phyloP scores from a whole-genome alignment of 2,888 invertebrate genomes.

The Lasioglossum leucozonium region DNA sequence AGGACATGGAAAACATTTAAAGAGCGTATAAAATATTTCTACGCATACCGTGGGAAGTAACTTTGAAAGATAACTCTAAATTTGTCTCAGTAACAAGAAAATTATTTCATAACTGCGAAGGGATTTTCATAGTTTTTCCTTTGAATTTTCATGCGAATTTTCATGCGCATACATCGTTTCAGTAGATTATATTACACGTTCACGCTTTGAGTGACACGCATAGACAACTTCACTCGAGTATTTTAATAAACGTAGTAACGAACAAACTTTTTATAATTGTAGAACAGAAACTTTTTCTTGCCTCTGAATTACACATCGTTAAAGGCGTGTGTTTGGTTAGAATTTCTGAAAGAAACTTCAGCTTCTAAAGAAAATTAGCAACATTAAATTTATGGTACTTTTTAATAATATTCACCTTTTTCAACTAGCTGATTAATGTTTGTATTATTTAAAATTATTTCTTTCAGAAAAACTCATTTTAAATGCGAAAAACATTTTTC shows the following conservation, averaged over 20 bases:
- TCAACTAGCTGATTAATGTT: neutral
- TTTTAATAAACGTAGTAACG: neutral
- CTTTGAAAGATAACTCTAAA: neutral
- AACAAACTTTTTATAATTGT: neutral
- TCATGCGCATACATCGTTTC: neutral
- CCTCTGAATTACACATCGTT: constrained; percentile 2
- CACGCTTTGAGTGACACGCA: neutral
- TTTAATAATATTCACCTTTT: neutral
- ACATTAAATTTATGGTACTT: neutral
- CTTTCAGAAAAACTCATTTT: neutral
- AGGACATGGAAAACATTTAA: neutral
- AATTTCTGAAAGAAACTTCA: neutral
- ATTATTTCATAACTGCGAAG: neutral
- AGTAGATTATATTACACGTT: neutral
- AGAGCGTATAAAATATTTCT: neutral
- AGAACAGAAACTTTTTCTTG: constrained; percentile 9
- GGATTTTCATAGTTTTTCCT: neutral
- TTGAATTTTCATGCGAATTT: too few relatives aligned
- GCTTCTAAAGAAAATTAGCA: neutral
- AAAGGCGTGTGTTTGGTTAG: neutral
- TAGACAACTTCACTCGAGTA: neutral
- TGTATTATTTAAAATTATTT: neutral
- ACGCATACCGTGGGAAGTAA: neutral
- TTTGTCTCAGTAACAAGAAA: neutral
- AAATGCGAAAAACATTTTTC: neutral